Evolutionary conservation across 1,140 invertebrate species (phyloP).

Genomic region (Pemphigus obesinymphae): DNA sequence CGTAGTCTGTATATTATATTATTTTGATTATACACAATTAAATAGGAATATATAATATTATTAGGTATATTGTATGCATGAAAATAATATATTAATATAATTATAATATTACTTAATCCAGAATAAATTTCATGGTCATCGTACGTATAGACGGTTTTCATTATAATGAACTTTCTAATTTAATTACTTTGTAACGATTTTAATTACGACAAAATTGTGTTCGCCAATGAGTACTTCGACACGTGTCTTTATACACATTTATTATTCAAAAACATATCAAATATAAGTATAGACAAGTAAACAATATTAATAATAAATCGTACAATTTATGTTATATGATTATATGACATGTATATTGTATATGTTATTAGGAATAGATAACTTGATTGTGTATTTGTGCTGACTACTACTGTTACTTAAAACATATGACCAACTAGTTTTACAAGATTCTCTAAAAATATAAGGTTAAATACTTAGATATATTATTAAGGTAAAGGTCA

Average conservation of each 20-base stretch:
- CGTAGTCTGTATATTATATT: too few species aligned
- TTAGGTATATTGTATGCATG: not conserved
- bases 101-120: not conserved
- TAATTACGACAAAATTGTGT: not conserved
- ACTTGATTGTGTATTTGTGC: too few species aligned
- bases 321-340: too few species aligned
- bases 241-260: too few species aligned
- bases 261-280: too few species aligned
- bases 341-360: too few species aligned
- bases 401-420: too few species aligned
- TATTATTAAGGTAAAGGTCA: not conserved
- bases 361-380: too few species aligned
- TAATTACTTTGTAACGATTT: not conserved
- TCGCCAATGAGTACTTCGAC: too few species aligned
- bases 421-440: not conserved
- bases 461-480: not conserved
- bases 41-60: not conserved
- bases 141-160: not conserved
- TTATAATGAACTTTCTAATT: not conserved
- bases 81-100: not conserved
- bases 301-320: too few species aligned
- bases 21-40: too few species aligned
- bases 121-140: not conserved
- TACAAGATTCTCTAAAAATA: not conserved
- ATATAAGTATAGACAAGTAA: too few species aligned